Conservation (phyloP, 2,797 vertebrate species). For the Gymnoscopelus braueri region DNA sequence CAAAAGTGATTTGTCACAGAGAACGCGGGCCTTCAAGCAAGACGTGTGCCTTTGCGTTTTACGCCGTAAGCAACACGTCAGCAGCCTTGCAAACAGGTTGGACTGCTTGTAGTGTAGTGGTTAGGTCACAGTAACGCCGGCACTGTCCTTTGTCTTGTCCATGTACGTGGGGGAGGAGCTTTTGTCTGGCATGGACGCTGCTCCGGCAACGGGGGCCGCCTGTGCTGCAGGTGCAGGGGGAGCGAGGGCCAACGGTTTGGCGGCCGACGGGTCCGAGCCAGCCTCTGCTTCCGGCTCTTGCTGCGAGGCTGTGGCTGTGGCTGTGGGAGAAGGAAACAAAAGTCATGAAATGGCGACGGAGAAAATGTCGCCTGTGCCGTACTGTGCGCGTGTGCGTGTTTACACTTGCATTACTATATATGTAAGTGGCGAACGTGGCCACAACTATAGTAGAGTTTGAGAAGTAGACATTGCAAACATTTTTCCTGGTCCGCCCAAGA, state of each 20-base stretch:
- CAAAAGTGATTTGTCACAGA: constrained; percentile 61
- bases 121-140: constrained; percentile 88
- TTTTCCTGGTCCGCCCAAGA: too few relatives aligned
- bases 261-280: constrained; percentile 82
- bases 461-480: too few relatives aligned
- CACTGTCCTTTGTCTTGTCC: constrained; percentile 92
- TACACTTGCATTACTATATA: neutral
- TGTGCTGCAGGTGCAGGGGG: constrained; percentile 82
- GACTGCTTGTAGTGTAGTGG: constrained; percentile 56
- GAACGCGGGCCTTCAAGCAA: constrained; percentile 53
- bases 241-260: constrained; percentile 85
- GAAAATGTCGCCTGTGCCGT: neutral
- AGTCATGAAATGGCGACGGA: constrained; percentile 28
- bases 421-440: neutral
- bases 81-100: constrained; percentile 35
- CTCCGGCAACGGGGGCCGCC: constrained; percentile 78
- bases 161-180: constrained; percentile 78
- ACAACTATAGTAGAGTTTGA: too few relatives aligned
- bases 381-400: neutral
- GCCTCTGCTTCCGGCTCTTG: constrained; percentile 91
- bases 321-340: constrained; percentile 67
- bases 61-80: constrained; percentile 29
- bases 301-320: constrained; percentile 87
- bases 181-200: constrained; percentile 86
- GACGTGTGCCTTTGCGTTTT: constrained; percentile 26